Evolutionary conservation across 2,113 vertebrate genomes (phyloP), one percentile per base, ranked within the genome.

Genomic region (Desmodus rotundus): DNA sequence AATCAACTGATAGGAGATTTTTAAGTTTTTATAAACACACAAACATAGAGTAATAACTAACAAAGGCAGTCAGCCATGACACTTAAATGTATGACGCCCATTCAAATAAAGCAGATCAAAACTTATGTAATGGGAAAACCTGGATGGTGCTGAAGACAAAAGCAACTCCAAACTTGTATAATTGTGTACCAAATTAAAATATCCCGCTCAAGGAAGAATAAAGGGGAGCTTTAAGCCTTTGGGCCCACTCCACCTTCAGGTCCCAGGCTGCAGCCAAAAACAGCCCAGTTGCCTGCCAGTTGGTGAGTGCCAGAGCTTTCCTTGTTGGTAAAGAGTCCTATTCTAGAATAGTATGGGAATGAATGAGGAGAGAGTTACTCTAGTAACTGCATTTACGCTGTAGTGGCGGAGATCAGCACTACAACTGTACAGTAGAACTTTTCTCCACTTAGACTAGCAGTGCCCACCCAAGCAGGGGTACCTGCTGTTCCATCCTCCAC

Each of bases 101-200:
- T 65, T 91, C 94, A 95, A 94, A 86, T 45, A 74, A 72, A 81
- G 43, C n/a, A 50, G 2, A 50, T 91, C 61, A 82, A 95, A 68
- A 33, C 31, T 20, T 54, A 54, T 14, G 78, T 4, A 65, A 81
- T 4, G 14, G 36, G 36, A 17, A 89, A 78, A 95, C 12, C 24
- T n/a, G 84, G 61, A 86, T 20, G 20, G 31, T 54, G 28, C 72
- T 82, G 33, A 84, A 47, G n/a, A 61, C 67, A 80, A 93, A 89
- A 72, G 33, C 81, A 92, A 83, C n/a, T 68, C 19, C 54, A 91
- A 88, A 85, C 17, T 13, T 43, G 16, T 56, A 31, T 13, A 96
- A 74, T 56, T 19, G 33, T 6, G 77, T 9, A 77, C 4, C 1
- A 73, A 47, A 58, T 81, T 73, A 89, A 68, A 61, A 93, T 61